Conservation (phyloP, 2,113 vertebrate genomes). For the Ceuthmochares aereus region DNA sequence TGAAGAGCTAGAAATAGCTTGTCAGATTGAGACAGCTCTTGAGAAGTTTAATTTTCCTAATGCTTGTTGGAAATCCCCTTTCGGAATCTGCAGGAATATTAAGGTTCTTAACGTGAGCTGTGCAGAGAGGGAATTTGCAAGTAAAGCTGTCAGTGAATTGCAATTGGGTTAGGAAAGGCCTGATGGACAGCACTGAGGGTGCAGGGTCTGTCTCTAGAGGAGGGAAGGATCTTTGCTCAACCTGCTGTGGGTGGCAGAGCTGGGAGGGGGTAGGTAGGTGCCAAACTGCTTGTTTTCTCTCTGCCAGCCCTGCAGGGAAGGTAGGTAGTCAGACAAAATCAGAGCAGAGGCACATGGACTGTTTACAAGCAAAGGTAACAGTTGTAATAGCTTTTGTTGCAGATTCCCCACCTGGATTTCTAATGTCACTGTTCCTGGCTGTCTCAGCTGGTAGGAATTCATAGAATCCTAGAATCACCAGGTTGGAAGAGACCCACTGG, state of each 20-base stretch:
- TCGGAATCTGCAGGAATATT: slow-evolving; percentile 62
- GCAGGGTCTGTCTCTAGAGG: background rate
- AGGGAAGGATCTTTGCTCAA: background rate
- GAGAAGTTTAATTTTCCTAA: slow-evolving; percentile 76
- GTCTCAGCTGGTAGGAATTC: background rate
- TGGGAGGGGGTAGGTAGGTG: background rate
- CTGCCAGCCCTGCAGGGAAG: background rate
- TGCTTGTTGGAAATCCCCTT: slow-evolving; percentile 70
- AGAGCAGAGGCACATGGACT: background rate
- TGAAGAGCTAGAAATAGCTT: slow-evolving; percentile 63
- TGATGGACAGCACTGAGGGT: background rate
- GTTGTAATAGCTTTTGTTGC: background rate
- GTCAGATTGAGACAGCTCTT: slow-evolving; percentile 64
- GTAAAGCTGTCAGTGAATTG: slow-evolving; percentile 6
- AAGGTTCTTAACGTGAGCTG: slow-evolving; percentile 67
- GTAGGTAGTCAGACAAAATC: background rate
- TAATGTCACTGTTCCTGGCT: background rate
- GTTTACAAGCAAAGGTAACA: background rate
- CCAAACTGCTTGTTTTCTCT: background rate
- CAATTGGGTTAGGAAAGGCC: background rate
- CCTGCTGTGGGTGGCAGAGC: background rate
- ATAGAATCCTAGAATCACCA: no score
- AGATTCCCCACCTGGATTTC: background rate
- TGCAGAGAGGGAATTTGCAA: slow-evolving; percentile 33
- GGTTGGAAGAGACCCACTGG: no score